Base-by-base conservation (phyloP, 2,888 invertebrate species). In the Chorisops tibialis region DNA sequence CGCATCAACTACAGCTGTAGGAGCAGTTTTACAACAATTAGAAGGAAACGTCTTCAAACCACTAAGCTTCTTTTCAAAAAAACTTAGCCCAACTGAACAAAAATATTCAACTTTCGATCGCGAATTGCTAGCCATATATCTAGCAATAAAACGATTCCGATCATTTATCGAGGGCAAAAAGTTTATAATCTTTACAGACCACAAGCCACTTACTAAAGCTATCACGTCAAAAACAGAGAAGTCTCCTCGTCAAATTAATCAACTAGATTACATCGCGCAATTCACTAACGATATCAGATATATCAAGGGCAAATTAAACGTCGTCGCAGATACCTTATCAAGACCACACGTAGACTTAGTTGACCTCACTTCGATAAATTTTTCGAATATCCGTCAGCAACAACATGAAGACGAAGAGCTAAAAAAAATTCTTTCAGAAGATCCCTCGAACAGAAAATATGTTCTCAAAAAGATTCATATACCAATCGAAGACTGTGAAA, bases 51-150 rank as follows among this genome's bases (percentile, higher is more conserved):
- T 52, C 1, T 75, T 73, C 73, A 62, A 74, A 66, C 75, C 75
- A 0, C 60, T 76, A 9, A 71, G 70, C 1, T 77, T 74, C 60
- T 75, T 72, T 60, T 74, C 73, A 1, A 66, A 66, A 48, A 73
- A 72, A 30, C 63, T 76, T 1, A 68, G 61, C 21, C 59, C 69
- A 1, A 59, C 72, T 0, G 70, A 77, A 62, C 49, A 24, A 11
- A 74, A 72, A 6, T 78, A 76, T 43, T 69, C 72, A 12, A 71
- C 70, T 22, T 76, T 74, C 63, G 75, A 79, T 60, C 35, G 74
- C 6, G 74, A 75, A 66, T 68, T 78, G 0, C 66, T 76, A 4
- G 75, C 74, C 0, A 72, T 75, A 1, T 77, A 74, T 50, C 63
- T 68, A 24, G 70, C 73, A 0, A 67, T 77, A 1, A 69, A 70